Conservation (phyloP, 2,888 invertebrate genomes). For the Acronicta alni region DNA sequence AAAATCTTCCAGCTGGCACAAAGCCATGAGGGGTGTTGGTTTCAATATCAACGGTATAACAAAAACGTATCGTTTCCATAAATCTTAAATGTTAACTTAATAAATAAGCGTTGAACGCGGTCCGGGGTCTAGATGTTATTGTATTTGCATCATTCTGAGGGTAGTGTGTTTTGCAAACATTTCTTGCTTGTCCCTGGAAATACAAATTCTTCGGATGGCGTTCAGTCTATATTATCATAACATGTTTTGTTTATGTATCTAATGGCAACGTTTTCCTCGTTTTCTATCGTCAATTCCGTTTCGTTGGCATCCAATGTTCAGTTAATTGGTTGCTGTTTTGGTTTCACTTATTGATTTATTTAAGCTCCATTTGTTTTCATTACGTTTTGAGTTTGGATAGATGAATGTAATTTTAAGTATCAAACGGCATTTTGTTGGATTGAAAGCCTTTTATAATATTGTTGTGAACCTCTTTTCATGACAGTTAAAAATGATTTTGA, state of each 20-base stretch:
- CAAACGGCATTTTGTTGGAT: slow-evolving; percentile 57
- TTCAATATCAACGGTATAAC: slow-evolving; percentile 83
- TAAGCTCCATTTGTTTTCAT: slow-evolving; percentile 56
- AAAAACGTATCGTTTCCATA: slow-evolving; percentile 88
- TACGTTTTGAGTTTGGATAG: slow-evolving; percentile 38
- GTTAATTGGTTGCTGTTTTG: slow-evolving; percentile 62
- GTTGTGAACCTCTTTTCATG: slow-evolving; percentile 13
- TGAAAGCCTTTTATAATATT: slow-evolving; percentile 24
- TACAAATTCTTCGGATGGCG: slow-evolving; percentile 86
- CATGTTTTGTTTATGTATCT: slow-evolving; percentile 87
- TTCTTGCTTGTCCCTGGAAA: slow-evolving; percentile 74
- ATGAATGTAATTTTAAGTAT: slow-evolving; percentile 56
- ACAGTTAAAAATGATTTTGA: neutral
- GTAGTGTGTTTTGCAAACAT: slow-evolving; percentile 86
- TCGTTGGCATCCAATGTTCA: slow-evolving; percentile 62
- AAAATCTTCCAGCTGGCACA: slow-evolving; percentile 86
- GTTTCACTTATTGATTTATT: slow-evolving; percentile 59
- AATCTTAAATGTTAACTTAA: slow-evolving; percentile 75
- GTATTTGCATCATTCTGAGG: slow-evolving; percentile 77
- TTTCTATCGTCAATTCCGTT: slow-evolving; percentile 73
- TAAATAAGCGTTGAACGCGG: slow-evolving; percentile 77
- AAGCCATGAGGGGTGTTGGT: slow-evolving; percentile 89
- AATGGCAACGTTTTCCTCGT: slow-evolving; percentile 81
- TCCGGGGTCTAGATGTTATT: slow-evolving; percentile 82
- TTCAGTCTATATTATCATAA: slow-evolving; percentile 85